Evolutionary conservation across 2,797 vertebrate species (phyloP).

Genomic region (Acropternis orthonyx): DNA sequence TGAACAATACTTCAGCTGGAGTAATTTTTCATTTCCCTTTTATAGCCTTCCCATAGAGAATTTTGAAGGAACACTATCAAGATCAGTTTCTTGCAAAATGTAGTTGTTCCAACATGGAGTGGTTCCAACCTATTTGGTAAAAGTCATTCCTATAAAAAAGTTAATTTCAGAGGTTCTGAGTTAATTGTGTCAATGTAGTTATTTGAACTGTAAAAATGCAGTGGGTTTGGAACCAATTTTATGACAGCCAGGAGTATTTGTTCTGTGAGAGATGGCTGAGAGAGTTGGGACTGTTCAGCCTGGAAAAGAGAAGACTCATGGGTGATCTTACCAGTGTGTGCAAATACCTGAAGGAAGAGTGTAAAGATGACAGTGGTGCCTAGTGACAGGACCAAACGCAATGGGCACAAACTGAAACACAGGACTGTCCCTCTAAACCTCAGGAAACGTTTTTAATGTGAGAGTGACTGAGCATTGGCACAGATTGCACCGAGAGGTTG

Average conservation of each 20-base stretch:
- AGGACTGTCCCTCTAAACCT: not conserved
- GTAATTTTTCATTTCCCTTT: conserved; percentile 25
- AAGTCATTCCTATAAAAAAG: not conserved
- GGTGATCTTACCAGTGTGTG: not conserved
- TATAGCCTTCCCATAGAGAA: conserved; percentile 24
- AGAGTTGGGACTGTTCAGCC: not conserved
- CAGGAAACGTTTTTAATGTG: not conserved
- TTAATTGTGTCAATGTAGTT: not conserved
- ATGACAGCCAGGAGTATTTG: not conserved
- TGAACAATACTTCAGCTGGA: conserved; percentile 20
- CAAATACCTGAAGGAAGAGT: not conserved
- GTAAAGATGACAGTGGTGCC: not conserved
- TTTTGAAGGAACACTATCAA: not conserved
- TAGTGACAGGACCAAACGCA: not conserved
- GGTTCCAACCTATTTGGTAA: not conserved
- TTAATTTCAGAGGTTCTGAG: not conserved
- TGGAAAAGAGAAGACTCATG: not conserved
- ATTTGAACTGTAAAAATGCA: not conserved
- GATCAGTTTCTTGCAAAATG: not conserved
- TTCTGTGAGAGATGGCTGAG: not conserved
- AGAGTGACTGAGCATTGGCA: not conserved
- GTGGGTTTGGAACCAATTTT: not conserved
- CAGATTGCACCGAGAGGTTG: not conserved
- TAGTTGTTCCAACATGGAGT: not conserved
- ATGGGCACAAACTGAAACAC: not conserved